Evolutionary conservation across 2,113 vertebrate species (phyloP), one percentile per base, ranked within the genome.

Genomic region (Bufo gargarizans): DNA sequence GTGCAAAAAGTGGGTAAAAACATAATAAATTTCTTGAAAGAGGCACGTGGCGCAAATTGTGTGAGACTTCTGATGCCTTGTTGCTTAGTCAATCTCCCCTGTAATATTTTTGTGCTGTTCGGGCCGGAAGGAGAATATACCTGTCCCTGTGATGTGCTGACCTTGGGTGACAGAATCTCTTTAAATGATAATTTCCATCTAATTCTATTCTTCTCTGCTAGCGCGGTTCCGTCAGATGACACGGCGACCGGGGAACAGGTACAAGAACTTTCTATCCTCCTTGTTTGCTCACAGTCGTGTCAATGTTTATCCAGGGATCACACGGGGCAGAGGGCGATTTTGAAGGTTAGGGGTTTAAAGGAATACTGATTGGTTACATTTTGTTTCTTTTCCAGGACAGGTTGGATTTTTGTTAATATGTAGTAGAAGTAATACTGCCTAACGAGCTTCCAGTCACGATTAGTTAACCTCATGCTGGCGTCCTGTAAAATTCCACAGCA

Each of bases 401-500:
- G 6, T 69, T n/a, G 14, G 61, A 83, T 47, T 9, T 65, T n/a
- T 43, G 20, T 63, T 74, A 88, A 88, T 83, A 19, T 63, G 69
- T 76, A 22, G 19, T 53, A 74, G 74, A 82, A n/a, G 56, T 17
- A 58, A 22, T 4, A 4, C 86, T 17, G 11, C 33, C 56, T 74
- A 71, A 61, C 13, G 8, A 67, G 86, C 79, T 58, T 78, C 63
- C n/a, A 55, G 16, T 33, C 45, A 69, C 53, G 49, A 80, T 61
- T 77, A 53, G 77, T 65, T 77, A 59, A 77, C 84, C 47, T 53
- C 43, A 53, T 9, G 86, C 65, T 12, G 77, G 58, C 43, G 13
- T 13, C 63, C 50, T 47, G 61, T 55, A 80, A 87, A 67, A 87
- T 87, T 87, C 86, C 86, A 81, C 77, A 87, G 78, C 59, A 56